Evolutionary conservation across 2,888 invertebrate genomes (phyloP).

Genomic region (Bugulina stolonifera): DNA sequence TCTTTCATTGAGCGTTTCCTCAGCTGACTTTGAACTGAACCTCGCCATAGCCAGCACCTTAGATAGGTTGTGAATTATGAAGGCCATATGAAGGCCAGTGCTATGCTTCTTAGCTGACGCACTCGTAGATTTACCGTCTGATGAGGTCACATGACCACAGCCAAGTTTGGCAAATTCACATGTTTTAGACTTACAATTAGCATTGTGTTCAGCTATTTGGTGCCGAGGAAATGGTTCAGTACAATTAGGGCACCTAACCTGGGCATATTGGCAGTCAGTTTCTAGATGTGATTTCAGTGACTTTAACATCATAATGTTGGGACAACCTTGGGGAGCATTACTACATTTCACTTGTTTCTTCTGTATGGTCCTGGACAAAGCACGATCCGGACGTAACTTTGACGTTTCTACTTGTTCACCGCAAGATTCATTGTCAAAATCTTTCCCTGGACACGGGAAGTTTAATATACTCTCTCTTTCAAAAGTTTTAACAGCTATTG

Average conservation of each 20-base stretch:
- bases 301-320: not conserved
- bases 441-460: not conserved
- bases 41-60: not conserved
- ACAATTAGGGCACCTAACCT: constrained; percentile 4
- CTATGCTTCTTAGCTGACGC: constrained; percentile 1
- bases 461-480: not conserved
- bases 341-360: not conserved
- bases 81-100: not conserved
- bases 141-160: not conserved
- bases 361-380: not conserved
- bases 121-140: not conserved
- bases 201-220: not conserved
- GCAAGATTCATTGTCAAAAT: not conserved
- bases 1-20: not conserved
- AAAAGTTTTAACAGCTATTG: not conserved
- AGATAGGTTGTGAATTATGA: not conserved
- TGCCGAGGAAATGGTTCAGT: not conserved
- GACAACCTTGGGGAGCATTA: not conserved
- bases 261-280: not conserved
- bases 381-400: not conserved
- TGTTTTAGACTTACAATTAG: not conserved
- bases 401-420: not conserved
- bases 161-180: constrained; percentile 10
- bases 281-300: not conserved
- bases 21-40: not conserved